Evolutionary conservation across 2,797 vertebrate genomes (phyloP), one percentile per base, ranked within the genome.

Genomic region (Falco peregrinus): DNA sequence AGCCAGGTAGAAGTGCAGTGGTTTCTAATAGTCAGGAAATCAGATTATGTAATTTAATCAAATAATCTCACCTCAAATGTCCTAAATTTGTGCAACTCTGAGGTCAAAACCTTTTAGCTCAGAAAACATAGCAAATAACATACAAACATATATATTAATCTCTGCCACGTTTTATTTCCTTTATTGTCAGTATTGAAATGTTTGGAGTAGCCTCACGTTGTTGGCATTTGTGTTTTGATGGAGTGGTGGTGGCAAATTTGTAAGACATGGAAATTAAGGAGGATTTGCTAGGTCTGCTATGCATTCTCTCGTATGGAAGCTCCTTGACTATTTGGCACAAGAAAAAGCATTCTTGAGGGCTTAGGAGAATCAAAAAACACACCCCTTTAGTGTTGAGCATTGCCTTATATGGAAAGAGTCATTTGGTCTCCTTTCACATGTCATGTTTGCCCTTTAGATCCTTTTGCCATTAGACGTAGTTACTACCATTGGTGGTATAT

Each of bases 381-480:
- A 22, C 13, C 11, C 14, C 26, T 29, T 6, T 54, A 83, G 39
- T 87, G 63, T 33, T 77, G 68, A 68, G 45, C 20, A 8, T 64
- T 60, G 31, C 7, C 35, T 77, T 70, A 8, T 59, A 53, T 60
- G 84, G 54, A 54, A 90, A 82, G 79, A 64, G 64, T 65, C 5
- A 0, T 26, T 65, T 89, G n/a, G 37, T 73, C 33, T 90, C 39
- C 57, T 80, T 91, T 68, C 26, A 50, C 4, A 1, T 80, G 56
- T 45, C 51, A 69, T 74, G 18, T 48, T 83, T 95, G 68, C 41
- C 75, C 91, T 92, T 94, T 74, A 90, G 51, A 50, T 56, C 17
- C 19, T 85, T 83, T 87, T 60, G 75, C 60, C 59, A 3, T 91
- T 81, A 63, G 39, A 82, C 25, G 50, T 87, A 83, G 85, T 92